Percentiles rank a stretch among this genome's conserved stretches.
Evolutionary conservation across 2,888 invertebrate species (phyloP).

Genomic region (Tetramorium bicarinatum): DNA sequence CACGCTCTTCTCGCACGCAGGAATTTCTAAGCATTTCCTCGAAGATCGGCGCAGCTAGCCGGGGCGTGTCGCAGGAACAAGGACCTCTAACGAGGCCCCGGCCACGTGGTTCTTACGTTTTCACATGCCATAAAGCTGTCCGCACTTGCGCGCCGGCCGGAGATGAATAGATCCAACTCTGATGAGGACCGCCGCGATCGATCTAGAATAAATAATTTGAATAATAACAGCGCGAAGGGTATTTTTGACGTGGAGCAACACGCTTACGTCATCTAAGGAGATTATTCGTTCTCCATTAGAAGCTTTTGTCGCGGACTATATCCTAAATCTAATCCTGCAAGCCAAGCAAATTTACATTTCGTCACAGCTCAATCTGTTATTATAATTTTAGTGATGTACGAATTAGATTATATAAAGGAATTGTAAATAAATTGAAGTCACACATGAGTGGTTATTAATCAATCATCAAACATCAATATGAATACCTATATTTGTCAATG

Average conservation of each 20-base stretch:
- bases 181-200: constrained; percentile 15
- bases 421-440: neutral
- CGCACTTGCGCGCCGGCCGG: constrained; percentile 73
- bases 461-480: neutral
- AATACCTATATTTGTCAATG: neutral
- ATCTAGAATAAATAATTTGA: constrained; percentile 42
- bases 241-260: neutral
- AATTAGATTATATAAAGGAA: neutral
- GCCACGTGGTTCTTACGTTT: constrained; percentile 78
- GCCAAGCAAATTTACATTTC: neutral
- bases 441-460: neutral
- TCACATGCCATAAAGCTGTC: constrained; percentile 83
- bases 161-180: constrained; percentile 44
- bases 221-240: neutral
- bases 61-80: constrained; percentile 49
- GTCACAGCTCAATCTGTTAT: neutral
- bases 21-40: constrained; percentile 54
- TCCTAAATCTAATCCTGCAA: neutral
- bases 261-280: neutral
- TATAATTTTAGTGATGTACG: neutral
- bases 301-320: neutral
- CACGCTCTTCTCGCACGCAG: constrained; percentile 31
- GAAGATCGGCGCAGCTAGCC: constrained; percentile 45
- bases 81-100: constrained; percentile 50
- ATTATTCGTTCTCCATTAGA: neutral